These are phyloP conservation scores for Drosophila maculinotata DNA, from an alignment of 2,888 invertebrate genomes.

Conservation along the genomic window DNA sequence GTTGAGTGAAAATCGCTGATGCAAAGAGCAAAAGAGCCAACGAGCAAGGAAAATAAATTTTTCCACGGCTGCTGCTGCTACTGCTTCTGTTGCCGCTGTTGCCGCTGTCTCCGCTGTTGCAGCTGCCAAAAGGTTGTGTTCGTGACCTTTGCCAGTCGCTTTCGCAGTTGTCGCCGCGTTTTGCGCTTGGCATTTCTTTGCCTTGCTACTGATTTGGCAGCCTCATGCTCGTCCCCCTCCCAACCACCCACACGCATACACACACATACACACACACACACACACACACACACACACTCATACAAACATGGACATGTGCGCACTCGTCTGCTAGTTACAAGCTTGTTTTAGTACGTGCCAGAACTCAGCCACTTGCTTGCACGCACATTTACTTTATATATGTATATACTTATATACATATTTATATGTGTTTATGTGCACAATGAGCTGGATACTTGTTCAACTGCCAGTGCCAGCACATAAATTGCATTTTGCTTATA, in stretches of 20 bases:
- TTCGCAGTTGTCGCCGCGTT: slow-evolving; percentile 71
- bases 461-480: slow-evolving; percentile 42
- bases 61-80: slow-evolving; percentile 37
- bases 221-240: slow-evolving; percentile 14
- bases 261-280: slow-evolving; percentile 14
- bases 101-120: slow-evolving; percentile 29
- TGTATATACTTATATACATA: slow-evolving; percentile 3
- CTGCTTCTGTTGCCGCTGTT: slow-evolving; percentile 45
- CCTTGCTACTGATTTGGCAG: slow-evolving; percentile 71
- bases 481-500: slow-evolving; percentile 58
- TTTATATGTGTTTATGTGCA: slow-evolving; percentile 22
- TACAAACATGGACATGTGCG: slow-evolving; percentile 10
- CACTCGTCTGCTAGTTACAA: slow-evolving; percentile 59
- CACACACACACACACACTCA: slow-evolving; percentile 16
- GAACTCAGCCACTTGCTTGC: slow-evolving; percentile 67
- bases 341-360: slow-evolving; percentile 70
- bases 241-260: neutral
- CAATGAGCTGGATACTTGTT: slow-evolving; percentile 32
- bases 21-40: slow-evolving; percentile 46
- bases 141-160: slow-evolving; percentile 75
- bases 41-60: slow-evolving; percentile 43
- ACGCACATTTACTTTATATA: slow-evolving; percentile 61
- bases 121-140: slow-evolving; percentile 78
- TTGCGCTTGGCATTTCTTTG: slow-evolving; percentile 64
- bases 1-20: slow-evolving; percentile 77